phyloP scores from a whole-genome alignment of 2,113 vertebrate species.

The Prionailurus viverrinus region DNA sequence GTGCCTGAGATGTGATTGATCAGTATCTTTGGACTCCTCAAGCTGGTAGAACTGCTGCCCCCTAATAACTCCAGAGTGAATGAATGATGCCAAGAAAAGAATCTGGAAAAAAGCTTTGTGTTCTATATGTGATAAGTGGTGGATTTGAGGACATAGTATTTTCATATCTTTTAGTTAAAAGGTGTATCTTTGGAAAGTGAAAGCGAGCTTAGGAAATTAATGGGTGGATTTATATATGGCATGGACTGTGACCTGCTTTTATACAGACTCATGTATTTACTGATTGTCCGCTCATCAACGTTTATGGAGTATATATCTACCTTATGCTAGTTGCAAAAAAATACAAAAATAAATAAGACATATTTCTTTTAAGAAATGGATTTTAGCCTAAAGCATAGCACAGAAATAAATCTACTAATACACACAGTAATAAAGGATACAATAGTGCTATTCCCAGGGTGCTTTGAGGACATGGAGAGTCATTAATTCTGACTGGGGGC shows the following conservation, averaged over 20 bases:
- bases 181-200: conserved; percentile 17
- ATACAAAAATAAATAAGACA: neutral
- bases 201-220: neutral
- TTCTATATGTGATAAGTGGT: neutral
- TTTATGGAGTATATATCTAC: neutral
- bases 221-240: neutral
- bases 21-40: neutral
- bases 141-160: neutral
- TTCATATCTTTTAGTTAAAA: neutral
- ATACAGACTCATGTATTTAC: neutral
- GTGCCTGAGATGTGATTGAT: neutral
- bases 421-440: neutral
- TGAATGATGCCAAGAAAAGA: neutral
- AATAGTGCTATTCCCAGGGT: neutral
- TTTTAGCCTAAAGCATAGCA: neutral
- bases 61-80: neutral
- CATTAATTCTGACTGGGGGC: neutral
- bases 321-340: neutral
- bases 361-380: neutral
- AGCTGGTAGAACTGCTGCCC: neutral
- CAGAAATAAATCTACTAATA: neutral
- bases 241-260: neutral
- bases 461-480: neutral
- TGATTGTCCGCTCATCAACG: neutral
- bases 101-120: neutral